Evolutionary conservation across 64 coral and sea anemone species (phyloP).

Genomic region (Stylophora pistillata): DNA sequence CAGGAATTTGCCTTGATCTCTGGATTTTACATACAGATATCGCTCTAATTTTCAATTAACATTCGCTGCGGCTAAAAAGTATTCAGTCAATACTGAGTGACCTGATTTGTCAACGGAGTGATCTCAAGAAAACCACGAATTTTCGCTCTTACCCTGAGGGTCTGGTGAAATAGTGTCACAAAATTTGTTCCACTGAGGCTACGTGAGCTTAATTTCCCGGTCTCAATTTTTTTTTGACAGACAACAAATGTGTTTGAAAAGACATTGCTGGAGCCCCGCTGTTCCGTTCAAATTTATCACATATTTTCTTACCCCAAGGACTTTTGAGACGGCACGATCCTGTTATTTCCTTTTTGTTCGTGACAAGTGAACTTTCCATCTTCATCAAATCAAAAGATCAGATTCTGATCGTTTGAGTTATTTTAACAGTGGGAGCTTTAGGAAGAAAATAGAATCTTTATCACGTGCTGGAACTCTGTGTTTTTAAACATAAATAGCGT

Average conservation of each 20-base stretch:
- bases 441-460: background rate
- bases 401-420: background rate
- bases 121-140: background rate
- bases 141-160: background rate
- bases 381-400: background rate
- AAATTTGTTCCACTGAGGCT: background rate
- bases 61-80: background rate
- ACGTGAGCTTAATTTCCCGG: too few relatives aligned
- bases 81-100: background rate
- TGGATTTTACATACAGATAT: background rate
- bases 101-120: slow-evolving; percentile 5
- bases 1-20: background rate
- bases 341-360: background rate
- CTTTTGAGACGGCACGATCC: background rate
- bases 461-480: background rate
- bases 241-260: background rate
- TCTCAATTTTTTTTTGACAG: background rate
- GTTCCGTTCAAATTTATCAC: background rate
- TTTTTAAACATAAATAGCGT: slow-evolving; percentile 21
- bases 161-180: background rate
- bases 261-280: background rate
- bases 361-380: background rate
- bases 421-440: background rate
- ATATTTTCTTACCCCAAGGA: slow-evolving; percentile 8
- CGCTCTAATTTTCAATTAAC: background rate